Conservation (phyloP, 2,888 invertebrate genomes). For the Phaedon cochleariae region DNA sequence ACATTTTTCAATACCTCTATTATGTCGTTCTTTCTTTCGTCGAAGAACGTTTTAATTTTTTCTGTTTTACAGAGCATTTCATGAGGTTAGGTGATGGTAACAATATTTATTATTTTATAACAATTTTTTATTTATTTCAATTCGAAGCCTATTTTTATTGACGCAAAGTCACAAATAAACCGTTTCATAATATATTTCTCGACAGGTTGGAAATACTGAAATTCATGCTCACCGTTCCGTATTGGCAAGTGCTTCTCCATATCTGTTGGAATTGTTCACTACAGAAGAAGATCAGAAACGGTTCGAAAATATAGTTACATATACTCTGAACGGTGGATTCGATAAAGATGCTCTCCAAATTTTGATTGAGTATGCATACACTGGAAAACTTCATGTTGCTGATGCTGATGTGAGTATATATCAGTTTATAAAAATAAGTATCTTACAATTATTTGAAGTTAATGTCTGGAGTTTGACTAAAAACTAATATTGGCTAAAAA, state of each 20-base stretch:
- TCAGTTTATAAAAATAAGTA: too few relatives aligned
- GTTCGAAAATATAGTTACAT: slow-evolving; percentile 65
- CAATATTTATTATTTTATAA: slow-evolving; percentile 45
- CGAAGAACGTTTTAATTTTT: slow-evolving; percentile 60
- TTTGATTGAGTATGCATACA: slow-evolving; percentile 85
- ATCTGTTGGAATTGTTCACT: slow-evolving; percentile 78
- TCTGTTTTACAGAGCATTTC: slow-evolving; percentile 60
- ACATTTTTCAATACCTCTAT: slow-evolving; percentile 36
- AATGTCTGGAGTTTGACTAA: too few relatives aligned
- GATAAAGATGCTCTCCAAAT: slow-evolving; percentile 76
- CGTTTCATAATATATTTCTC: slow-evolving; percentile 40
- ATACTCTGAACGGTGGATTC: slow-evolving; percentile 71
- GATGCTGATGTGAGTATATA: slow-evolving; percentile 59
- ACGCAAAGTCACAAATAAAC: slow-evolving; percentile 6
- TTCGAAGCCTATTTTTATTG: slow-evolving; percentile 33
- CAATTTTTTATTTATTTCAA: slow-evolving; percentile 40
- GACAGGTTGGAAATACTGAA: slow-evolving; percentile 73
- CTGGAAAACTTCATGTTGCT: slow-evolving; percentile 70
- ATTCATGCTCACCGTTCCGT: slow-evolving; percentile 82
- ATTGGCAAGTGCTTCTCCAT: slow-evolving; percentile 79
- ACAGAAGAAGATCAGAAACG: slow-evolving; percentile 65
- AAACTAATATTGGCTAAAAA: too few relatives aligned
- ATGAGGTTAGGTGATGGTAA: slow-evolving; percentile 58
- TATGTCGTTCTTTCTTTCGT: slow-evolving; percentile 44
- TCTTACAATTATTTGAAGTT: too few relatives aligned